Evolutionary conservation across 2,113 vertebrate species (phyloP), one percentile per base, ranked within the genome.

Genomic region (Varanus komodoensis): DNA sequence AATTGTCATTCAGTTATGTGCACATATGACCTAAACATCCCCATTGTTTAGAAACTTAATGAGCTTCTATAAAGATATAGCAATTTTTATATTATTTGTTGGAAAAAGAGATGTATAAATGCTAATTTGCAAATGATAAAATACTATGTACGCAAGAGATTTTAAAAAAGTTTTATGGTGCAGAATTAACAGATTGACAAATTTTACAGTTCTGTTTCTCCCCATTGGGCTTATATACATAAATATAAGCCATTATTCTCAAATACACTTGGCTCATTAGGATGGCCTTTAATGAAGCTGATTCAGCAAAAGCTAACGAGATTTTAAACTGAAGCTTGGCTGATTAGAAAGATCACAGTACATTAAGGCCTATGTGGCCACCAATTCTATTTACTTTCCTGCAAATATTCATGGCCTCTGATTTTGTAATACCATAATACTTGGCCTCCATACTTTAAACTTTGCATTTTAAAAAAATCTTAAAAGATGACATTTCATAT

Each of bases 221-320:
- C 23, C 8, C 6, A 82, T 29, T 78, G n/a, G 52, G 69, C 29
- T 91, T 89, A 38, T 84, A 93, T 95, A 88, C 84, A 74, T 87
- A 92, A 93, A 95, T 93, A 93, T 86, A 93, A 96, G 77, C 90
- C 57, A 93, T 90, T 95, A 74, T 87, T 94, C 94, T 95, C 93
- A 96, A 92, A 93, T 74, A 75, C 1, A 4, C 48, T 92, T 95
- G 94, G 82, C 88, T 93, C 44, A 67, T 54, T 88, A 91, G 32
- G 71, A 32, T 95, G 86, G 90, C 94, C 90, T 93, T 91, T 92
- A 94, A 89, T 89, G 91, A 93, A 94, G 95, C 94, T 96, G 96
- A 95, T 78, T 96, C 93, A 95, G 94, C 77, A 83, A 52, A 87
- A 89, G 34, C 85, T 96, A 94, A 94, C 90, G 89, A 95, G 82